Evolutionary conservation across 2,797 vertebrate species (phyloP), one percentile per base, ranked within the genome.

Genomic region (Australoheros facetus): DNA sequence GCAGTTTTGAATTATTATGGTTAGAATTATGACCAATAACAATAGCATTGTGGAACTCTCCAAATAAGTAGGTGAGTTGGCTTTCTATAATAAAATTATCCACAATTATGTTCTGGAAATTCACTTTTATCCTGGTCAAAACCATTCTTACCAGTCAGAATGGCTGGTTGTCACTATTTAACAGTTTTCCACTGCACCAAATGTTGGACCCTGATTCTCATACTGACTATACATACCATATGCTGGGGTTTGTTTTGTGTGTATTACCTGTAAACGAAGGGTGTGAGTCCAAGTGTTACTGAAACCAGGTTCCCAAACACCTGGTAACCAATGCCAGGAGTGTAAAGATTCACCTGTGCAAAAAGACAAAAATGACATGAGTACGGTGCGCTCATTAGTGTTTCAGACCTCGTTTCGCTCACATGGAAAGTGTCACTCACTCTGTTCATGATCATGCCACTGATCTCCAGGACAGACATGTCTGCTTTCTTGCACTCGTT

Each of bases 381-480:
- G 28, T 19, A 7, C n/a, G 2, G 4, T 23, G 10, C 1, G 17
- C 13, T 56, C 14, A 1, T n/a, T 16, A 53, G 45, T 14, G 14
- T 3, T 13, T 12, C 5, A 1, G 4, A 12, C 28, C 10, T 66
- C 2, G 1, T 23, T 11, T 39, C 8, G 5, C 17, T 32, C 3
- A 8, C 21, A 13, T 10, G 56, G 7, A 53, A 34, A 11, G 8
- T 0, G 11, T 23, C 5, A 91, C 97, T 97, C 83, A 99, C 98
- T 90, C 95, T 95, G 94, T 99, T 99, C 98, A 99, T 99, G 82
- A 99, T 99, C 97, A 99, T 99, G 42, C 98, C 98, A 64, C 98
- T 99, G 95, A 99, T 99, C 93, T 99, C 98, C 92, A 99, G 97
- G 9, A 99, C 98, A 19, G 98, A 99, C 98, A 99, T 99, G 92